Conservation (phyloP, 2,888 invertebrate species). For the Trachelus stipa region DNA sequence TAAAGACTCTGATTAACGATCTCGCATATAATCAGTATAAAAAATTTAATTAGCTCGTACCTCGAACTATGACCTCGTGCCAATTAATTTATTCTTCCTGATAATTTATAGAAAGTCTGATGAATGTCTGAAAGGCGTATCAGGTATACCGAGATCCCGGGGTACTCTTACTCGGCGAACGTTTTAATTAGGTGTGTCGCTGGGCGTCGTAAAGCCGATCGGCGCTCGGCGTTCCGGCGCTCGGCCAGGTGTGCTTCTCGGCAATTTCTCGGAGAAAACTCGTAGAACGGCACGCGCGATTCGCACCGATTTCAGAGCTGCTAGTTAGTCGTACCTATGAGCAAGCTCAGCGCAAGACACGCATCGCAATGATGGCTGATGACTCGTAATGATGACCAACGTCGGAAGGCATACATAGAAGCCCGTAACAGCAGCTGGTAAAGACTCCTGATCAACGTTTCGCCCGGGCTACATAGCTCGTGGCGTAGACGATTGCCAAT, state of each 20-base stretch:
- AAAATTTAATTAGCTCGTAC: background rate
- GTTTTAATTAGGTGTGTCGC: background rate
- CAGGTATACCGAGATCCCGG: background rate
- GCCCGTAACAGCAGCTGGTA: slow-evolving; percentile 17
- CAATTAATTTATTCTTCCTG: background rate
- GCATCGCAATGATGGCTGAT: background rate
- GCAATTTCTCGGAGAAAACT: background rate
- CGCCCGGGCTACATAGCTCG: background rate
- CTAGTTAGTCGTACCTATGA: background rate
- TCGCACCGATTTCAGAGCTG: background rate
- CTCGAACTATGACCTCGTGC: background rate
- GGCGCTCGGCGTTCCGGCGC: no score
- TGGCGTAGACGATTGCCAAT: slow-evolving; percentile 37
- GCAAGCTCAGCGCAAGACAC: background rate
- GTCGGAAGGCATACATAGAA: background rate
- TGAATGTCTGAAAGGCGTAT: background rate
- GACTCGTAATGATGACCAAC: background rate
- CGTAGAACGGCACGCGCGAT: background rate
- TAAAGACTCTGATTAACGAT: background rate
- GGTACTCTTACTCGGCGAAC: background rate
- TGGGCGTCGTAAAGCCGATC: background rate
- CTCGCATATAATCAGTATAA: background rate
- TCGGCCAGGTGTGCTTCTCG: background rate
- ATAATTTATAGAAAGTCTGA: background rate
- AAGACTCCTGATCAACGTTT: background rate